Evolutionary conservation across 2,113 vertebrate genomes (phyloP).

Genomic region (Phalacrocorax carbo): DNA sequence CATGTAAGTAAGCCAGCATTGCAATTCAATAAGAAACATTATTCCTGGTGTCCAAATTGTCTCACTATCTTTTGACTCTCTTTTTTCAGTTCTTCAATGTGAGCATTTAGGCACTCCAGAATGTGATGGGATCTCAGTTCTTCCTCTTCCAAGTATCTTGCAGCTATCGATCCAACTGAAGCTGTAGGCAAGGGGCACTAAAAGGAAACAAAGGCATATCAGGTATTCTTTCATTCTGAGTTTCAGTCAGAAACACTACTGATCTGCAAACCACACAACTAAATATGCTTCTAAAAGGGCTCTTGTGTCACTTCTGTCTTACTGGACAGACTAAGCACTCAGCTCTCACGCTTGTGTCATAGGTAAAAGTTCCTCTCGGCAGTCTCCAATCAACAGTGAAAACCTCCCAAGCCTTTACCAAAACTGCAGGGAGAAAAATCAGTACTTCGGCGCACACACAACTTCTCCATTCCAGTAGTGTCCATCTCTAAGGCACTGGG

Average conservation of each 20-base stretch:
- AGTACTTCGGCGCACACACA: neutral
- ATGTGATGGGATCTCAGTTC: slow-evolving; percentile 80
- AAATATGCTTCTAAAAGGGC: neutral
- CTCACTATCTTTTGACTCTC: slow-evolving; percentile 80
- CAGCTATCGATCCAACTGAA: slow-evolving; percentile 73
- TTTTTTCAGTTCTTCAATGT: slow-evolving; percentile 84
- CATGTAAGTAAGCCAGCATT: neutral
- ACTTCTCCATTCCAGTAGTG: neutral
- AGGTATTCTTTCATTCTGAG: neutral
- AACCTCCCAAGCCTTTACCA: neutral
- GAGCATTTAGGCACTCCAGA: slow-evolving; percentile 80
- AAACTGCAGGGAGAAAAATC: neutral
- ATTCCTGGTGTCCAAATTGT: slow-evolving; percentile 71
- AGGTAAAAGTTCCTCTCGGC: neutral
- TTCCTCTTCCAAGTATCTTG: slow-evolving; percentile 87
- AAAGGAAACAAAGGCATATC: slow-evolving; percentile 1
- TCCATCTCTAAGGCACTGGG: neutral
- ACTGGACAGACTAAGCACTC: neutral
- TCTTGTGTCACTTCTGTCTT: neutral
- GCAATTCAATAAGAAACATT: neutral
- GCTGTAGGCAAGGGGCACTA: slow-evolving; percentile 64
- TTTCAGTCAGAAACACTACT: neutral
- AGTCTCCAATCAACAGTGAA: neutral
- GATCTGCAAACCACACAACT: neutral
- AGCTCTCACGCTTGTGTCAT: neutral